These are phyloP conservation scores for Epinephelus awoara DNA, from an alignment of 2,797 vertebrate species.

Conservation along the genomic window DNA sequence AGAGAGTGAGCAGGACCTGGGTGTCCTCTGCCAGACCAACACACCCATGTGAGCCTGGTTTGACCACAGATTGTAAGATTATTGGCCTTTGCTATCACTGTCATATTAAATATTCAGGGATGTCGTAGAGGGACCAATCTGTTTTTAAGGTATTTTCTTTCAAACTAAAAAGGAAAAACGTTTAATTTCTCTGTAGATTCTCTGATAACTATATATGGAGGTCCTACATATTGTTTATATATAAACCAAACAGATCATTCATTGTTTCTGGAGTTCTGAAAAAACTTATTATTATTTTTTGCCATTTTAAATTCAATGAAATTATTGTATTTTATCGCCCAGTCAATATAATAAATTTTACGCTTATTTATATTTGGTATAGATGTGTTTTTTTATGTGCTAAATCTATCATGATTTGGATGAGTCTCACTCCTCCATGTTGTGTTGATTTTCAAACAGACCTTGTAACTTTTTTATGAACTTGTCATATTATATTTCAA, in stretches of 20 bases:
- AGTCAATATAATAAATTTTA: neutral
- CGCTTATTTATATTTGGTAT: neutral
- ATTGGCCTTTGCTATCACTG: neutral
- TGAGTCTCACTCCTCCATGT: neutral
- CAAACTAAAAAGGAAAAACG: neutral
- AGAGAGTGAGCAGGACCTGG: constrained; percentile 81
- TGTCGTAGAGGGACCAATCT: neutral
- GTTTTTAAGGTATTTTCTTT: neutral
- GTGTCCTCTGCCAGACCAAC: constrained; percentile 82
- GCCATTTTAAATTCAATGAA: too few species aligned
- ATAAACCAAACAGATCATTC: too few species aligned
- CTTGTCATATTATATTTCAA: neutral
- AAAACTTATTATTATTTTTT: too few species aligned
- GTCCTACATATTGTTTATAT: too few species aligned
- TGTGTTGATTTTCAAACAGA: neutral
- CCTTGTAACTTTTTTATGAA: neutral
- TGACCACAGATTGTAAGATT: constrained; percentile 14
- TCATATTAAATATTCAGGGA: neutral
- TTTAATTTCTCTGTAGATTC: too few species aligned
- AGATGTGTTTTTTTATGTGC: neutral
- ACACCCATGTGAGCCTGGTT: constrained; percentile 80
- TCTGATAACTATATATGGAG: too few species aligned
- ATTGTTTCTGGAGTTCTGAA: too few species aligned
- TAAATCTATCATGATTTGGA: too few species aligned
- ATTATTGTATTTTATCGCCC: neutral